Percentiles rank a stretch among this genome's conserved stretches.
Evolutionary conservation across 2,888 invertebrate genomes (phyloP).

Genomic region (Lasiommata megera): DNA sequence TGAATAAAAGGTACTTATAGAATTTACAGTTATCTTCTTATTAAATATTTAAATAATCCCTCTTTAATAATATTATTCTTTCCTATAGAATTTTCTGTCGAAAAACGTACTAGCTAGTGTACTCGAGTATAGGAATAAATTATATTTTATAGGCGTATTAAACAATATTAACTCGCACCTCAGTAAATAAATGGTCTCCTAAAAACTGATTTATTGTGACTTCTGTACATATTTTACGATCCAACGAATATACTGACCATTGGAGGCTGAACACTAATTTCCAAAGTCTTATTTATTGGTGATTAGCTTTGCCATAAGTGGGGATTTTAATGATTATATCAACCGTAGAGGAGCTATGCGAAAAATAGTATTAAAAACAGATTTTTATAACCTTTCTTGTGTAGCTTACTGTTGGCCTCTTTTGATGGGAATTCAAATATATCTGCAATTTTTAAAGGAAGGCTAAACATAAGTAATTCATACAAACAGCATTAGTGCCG

Average conservation of each 20-base stretch:
- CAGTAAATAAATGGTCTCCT: conserved; percentile 5
- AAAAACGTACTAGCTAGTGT: background rate
- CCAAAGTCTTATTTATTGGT: conserved; percentile 29
- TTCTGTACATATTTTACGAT: conserved; percentile 25
- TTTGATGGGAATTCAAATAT: too few species aligned
- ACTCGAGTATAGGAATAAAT: conserved; percentile 1
- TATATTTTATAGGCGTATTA: conserved; percentile 10
- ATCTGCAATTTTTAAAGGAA: too few species aligned
- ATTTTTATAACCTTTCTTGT: too few species aligned
- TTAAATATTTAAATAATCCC: background rate
- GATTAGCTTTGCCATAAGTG: conserved; percentile 30
- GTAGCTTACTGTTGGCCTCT: too few species aligned
- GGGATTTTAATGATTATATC: conserved; percentile 15
- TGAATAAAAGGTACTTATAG: too few species aligned
- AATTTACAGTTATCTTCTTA: too few species aligned
- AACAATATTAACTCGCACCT: conserved; percentile 9
- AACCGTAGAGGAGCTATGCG: conserved; percentile 1
- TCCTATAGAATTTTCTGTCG: background rate
- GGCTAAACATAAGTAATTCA: too few species aligned
- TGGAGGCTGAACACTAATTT: conserved; percentile 6
- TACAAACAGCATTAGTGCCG: too few species aligned
- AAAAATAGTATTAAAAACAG: conserved; percentile 4
- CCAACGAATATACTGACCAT: background rate
- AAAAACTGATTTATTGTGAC: conserved; percentile 29
- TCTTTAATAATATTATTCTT: background rate